Evolutionary conservation across 2,888 invertebrate genomes (phyloP), one percentile per base, ranked within the genome.

Genomic region (Mythimna lalbum): DNA sequence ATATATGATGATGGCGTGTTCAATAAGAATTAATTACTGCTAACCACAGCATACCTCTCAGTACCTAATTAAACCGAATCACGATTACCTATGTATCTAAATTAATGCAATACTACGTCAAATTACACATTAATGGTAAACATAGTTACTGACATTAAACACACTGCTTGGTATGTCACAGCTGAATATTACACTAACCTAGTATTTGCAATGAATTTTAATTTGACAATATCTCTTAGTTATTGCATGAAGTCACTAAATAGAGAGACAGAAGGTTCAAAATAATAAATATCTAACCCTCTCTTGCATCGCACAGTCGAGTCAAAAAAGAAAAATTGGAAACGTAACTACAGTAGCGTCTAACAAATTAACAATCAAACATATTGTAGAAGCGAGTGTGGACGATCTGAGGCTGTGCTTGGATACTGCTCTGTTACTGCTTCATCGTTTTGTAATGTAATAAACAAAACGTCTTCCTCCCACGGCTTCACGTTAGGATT

Each of bases 221-320:
- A 80, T 80, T 59, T 59, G 21, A 63, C 33, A 31, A 65, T 78
- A 59, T 65, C 50, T 76, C 62, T 47, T 19, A 50, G 52, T 63
- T 76, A 68, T 64, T 70, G 66, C 47, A 21, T 21, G 21, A 49
- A 56, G 33, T 53, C 33, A 62, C 21, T 2, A 61, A n/a, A 33
- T 39, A 62, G 10, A 6, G 6, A 1, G 0, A 19, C 19, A 65
- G 67, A 76, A 67, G 59, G 19, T 21, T 2, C 27, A 53, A 49
- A 1, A 31, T 6, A n/a, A 31, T 5, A 21, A 52, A 19, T 43
- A n/a, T n/a, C n/a, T n/a, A 43, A 43, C 9, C 14, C 4, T 3
- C 21, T 21, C 49, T 21, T 50, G 4, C 21, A 3, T 50, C 39
- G 39, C 39, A 50, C 31, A 4, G 52, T 0, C 39, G 39, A 4